Evolutionary conservation across 2,888 invertebrate species (phyloP).

Genomic region (Diogma glabrata): DNA sequence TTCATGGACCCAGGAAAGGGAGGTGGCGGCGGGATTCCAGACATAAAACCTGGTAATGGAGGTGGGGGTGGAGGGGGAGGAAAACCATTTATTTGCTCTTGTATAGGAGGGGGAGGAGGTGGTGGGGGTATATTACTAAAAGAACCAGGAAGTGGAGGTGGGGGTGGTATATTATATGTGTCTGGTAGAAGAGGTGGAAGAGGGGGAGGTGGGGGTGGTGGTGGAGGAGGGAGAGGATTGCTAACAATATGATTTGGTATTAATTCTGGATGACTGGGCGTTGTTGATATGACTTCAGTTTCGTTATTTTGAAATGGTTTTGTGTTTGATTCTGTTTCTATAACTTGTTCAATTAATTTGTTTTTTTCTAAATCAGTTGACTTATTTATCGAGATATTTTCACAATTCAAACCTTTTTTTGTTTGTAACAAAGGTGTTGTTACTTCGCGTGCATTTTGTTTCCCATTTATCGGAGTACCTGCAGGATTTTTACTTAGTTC

Average conservation of each 20-base stretch:
- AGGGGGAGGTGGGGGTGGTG: conserved; percentile 38
- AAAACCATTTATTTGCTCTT: conserved; percentile 23
- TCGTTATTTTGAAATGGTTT: no score
- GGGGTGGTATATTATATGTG: conserved; percentile 32
- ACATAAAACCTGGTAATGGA: conserved; percentile 35
- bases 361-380: no score
- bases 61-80: conserved; percentile 25
- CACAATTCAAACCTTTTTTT: background rate
- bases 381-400: background rate
- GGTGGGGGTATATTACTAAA: conserved; percentile 25
- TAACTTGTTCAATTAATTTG: no score
- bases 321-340: no score
- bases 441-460: no score
- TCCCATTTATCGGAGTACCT: conserved; percentile 2
- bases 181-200: conserved; percentile 28
- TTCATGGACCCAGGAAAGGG: conserved; percentile 1
- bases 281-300: no score
- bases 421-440: no score
- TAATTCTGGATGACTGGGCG: conserved; percentile 33
- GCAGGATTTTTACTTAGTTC: no score
- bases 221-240: conserved; percentile 25
- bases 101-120: conserved; percentile 31
- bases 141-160: conserved; percentile 21
- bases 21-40: conserved; percentile 14
- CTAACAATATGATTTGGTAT: conserved; percentile 19